Conservation (phyloP, 2,113 vertebrate species). For the Microcebus tavaratra region DNA sequence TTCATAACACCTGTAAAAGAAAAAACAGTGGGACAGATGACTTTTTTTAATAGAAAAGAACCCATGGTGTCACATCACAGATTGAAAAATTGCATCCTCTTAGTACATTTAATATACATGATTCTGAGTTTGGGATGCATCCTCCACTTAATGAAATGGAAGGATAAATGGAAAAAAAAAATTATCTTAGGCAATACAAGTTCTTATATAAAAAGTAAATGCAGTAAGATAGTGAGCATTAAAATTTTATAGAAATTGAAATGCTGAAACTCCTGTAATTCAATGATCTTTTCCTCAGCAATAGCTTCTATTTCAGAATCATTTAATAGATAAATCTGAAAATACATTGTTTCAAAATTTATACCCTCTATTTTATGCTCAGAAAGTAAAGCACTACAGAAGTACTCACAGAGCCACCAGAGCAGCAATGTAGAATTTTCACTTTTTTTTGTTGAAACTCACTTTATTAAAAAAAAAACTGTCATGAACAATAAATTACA, state of each 20-base stretch:
- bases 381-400: neutral
- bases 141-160: neutral
- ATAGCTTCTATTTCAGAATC: neutral
- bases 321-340: slow-evolving; percentile 35
- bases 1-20: neutral
- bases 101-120: neutral
- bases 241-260: slow-evolving; percentile 47
- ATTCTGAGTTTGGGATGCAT: neutral
- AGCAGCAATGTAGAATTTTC: slow-evolving; percentile 37
- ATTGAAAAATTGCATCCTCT: neutral
- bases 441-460: slow-evolving; percentile 72
- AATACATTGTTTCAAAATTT: neutral
- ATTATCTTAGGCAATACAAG: slow-evolving; percentile 16
- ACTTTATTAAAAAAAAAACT: slow-evolving; percentile 85
- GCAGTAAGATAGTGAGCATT: neutral
- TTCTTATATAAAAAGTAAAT: neutral
- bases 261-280: slow-evolving; percentile 26
- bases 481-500: slow-evolving; percentile 89
- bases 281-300: slow-evolving; percentile 24
- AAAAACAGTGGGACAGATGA: neutral
- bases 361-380: slow-evolving; percentile 10
- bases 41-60: slow-evolving; percentile 27
- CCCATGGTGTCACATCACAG: neutral
- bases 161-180: neutral
- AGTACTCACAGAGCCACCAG: slow-evolving; percentile 42